Conservation (phyloP, 2,888 invertebrate genomes). For the Apamea crenata region DNA sequence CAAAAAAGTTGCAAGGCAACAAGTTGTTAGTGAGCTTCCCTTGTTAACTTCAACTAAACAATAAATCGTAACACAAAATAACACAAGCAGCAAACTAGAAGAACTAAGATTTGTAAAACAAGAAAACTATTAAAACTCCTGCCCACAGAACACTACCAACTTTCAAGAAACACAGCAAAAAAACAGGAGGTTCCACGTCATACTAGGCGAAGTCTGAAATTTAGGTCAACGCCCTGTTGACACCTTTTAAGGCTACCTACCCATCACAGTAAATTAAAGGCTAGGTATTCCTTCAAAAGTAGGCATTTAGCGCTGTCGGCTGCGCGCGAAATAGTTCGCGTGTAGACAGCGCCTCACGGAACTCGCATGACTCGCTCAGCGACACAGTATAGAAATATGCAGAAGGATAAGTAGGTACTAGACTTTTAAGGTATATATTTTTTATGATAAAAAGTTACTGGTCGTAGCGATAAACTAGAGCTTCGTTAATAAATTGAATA, state of each 20-base stretch:
- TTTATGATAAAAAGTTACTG: too few species aligned
- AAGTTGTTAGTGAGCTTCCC: background rate
- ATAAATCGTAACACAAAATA: background rate
- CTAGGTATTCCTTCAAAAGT: too few species aligned
- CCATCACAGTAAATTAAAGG: constrained; percentile 56
- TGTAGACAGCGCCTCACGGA: too few species aligned
- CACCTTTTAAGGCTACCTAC: constrained; percentile 43
- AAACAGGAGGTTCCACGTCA: background rate
- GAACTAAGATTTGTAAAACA: background rate
- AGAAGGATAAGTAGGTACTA: too few species aligned
- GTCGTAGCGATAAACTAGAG: too few species aligned
- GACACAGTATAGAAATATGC: too few species aligned
- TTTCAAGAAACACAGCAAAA: background rate
- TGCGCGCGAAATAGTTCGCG: too few species aligned
- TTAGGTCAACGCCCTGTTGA: constrained; percentile 44
- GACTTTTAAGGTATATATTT: too few species aligned
- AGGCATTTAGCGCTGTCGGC: too few species aligned
- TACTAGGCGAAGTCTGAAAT: constrained; percentile 22
- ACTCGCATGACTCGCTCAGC: too few species aligned
- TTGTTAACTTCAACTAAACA: background rate
- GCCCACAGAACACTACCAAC: background rate
- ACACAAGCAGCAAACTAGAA: background rate
- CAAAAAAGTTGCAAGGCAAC: too few species aligned
- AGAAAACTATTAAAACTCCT: background rate
- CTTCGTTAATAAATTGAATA: too few species aligned